Conservation (phyloP, 2,888 invertebrate genomes). For the Eudasyphora cyanicolor region DNA sequence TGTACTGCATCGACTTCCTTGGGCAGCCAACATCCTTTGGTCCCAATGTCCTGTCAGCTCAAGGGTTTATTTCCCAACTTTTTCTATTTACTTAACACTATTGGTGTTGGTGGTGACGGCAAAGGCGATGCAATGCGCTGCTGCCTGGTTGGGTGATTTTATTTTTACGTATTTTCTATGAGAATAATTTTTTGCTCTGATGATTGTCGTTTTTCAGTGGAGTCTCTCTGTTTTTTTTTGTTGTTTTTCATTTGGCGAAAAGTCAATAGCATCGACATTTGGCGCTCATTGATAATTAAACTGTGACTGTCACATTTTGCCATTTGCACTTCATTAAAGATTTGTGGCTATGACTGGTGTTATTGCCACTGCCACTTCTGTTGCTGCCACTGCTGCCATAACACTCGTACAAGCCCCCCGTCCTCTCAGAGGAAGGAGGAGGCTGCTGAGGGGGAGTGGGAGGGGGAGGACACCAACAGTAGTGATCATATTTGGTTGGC, state of each 20-base stretch:
- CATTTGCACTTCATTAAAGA: slow-evolving; percentile 67
- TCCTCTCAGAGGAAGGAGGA: neutral
- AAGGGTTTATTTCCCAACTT: slow-evolving; percentile 48
- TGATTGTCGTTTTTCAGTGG: neutral
- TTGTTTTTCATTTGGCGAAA: slow-evolving; percentile 27
- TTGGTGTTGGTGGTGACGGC: too few species aligned
- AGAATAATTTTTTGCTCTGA: slow-evolving; percentile 5
- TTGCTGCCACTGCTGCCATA: neutral
- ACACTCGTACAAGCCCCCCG: neutral
- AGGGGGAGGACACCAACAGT: too few species aligned
- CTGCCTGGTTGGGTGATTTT: neutral
- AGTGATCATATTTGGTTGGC: neutral
- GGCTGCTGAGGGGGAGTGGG: neutral
- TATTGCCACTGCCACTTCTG: neutral
- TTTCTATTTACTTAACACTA: slow-evolving; percentile 54
- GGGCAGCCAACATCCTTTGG: neutral
- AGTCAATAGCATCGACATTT: slow-evolving; percentile 66
- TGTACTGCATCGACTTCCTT: neutral
- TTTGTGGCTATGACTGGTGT: slow-evolving; percentile 56
- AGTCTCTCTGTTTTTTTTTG: slow-evolving; percentile 15
- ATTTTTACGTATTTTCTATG: slow-evolving; percentile 27
- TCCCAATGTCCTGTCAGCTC: slow-evolving; percentile 13
- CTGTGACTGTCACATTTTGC: slow-evolving; percentile 67
- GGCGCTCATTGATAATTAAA: slow-evolving; percentile 66
- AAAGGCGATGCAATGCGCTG: neutral